These are phyloP conservation scores for Fistularia commersonii DNA, from an alignment of 2,797 vertebrate genomes.

Conservation along the genomic window DNA sequence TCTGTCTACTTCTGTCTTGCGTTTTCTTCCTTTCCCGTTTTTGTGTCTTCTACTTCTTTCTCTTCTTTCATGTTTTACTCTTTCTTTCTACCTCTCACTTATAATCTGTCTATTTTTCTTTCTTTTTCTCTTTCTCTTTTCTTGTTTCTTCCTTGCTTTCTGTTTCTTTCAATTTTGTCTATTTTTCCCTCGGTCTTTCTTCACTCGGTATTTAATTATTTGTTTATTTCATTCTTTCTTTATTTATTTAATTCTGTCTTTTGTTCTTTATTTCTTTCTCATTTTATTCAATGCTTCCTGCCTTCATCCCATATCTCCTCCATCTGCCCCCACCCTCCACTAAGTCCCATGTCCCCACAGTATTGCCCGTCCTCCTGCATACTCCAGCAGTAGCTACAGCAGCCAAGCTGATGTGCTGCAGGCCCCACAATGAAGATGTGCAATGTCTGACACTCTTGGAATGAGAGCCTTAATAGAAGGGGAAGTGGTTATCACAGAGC, in stretches of 20 bases:
- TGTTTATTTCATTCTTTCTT: too few relatives aligned
- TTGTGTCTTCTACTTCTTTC: too few relatives aligned
- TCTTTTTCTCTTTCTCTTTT: too few relatives aligned
- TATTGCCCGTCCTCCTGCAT: constrained; percentile 19
- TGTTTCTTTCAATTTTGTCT: too few relatives aligned
- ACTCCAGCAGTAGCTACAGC: constrained; percentile 72
- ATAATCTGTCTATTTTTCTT: too few relatives aligned
- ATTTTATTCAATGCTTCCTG: constrained; percentile 21
- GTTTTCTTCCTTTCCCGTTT: too few relatives aligned
- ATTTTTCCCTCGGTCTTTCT: too few relatives aligned
- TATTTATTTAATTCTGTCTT: too few relatives aligned
- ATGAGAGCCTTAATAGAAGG: constrained; percentile 91
- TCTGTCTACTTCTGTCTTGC: background rate
- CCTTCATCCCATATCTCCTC: constrained; percentile 22
- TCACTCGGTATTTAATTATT: too few relatives aligned
- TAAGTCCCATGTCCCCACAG: constrained; percentile 8
- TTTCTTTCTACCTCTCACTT: too few relatives aligned
- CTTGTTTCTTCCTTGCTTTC: too few relatives aligned
- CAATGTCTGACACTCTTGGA: constrained; percentile 89
- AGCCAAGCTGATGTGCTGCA: constrained; percentile 79
- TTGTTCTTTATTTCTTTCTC: constrained; percentile 17
- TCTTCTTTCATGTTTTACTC: too few relatives aligned
- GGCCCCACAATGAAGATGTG: constrained; percentile 96
- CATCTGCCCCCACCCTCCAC: constrained; percentile 9
- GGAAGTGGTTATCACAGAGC: constrained; percentile 91